These are phyloP conservation scores for Taenaris catops DNA, from an alignment of 2,888 invertebrate species.

Conservation along the genomic window DNA sequence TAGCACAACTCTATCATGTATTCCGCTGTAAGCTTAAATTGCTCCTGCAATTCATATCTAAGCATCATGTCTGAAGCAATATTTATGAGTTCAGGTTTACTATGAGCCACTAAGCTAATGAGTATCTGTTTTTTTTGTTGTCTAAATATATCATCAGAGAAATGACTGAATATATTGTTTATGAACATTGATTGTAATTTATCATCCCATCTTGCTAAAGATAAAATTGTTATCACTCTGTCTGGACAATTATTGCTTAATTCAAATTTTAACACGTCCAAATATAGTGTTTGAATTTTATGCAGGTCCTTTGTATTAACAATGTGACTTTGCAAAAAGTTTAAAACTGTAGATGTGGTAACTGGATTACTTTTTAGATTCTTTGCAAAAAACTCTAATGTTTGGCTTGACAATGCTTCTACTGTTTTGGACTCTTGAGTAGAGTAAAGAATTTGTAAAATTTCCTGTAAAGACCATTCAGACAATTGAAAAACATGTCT, in stretches of 20 bases:
- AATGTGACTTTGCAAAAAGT: constrained; percentile 44
- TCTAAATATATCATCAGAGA: constrained; percentile 52
- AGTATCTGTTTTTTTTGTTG: constrained; percentile 68
- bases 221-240: constrained; percentile 53
- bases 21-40: constrained; percentile 67
- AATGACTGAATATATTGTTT: constrained; percentile 45
- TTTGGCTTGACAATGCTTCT: constrained; percentile 44
- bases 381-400: constrained; percentile 55
- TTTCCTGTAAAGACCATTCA: constrained; percentile 53
- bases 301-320: constrained; percentile 32
- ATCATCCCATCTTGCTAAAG: constrained; percentile 53
- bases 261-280: constrained; percentile 54
- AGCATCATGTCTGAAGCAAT: constrained; percentile 53
- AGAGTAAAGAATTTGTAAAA: constrained; percentile 50
- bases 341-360: constrained; percentile 48
- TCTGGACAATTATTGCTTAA: constrained; percentile 48
- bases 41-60: constrained; percentile 59
- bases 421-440: constrained; percentile 45
- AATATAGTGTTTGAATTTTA: constrained; percentile 51
- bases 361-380: constrained; percentile 68
- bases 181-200: constrained; percentile 44
- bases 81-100: constrained; percentile 51
- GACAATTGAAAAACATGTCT: too few relatives aligned
- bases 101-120: constrained; percentile 58
- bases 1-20: constrained; percentile 74